Evolutionary conservation across 2,113 vertebrate genomes (phyloP), one percentile per base, ranked within the genome.

Genomic region (Microcebus ravelobensis): DNA sequence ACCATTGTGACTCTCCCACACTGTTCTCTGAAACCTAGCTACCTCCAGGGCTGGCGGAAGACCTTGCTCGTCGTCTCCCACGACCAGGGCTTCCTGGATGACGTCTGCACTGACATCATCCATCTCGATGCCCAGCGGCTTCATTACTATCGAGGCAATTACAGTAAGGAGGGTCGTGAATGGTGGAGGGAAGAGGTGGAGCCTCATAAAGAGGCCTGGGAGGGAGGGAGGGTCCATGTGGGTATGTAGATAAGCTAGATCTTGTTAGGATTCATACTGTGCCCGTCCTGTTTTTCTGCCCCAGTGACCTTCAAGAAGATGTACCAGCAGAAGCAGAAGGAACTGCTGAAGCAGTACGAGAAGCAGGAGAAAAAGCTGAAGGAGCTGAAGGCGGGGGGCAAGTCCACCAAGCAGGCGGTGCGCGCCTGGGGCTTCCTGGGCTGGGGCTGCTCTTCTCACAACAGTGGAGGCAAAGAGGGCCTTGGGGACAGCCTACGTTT

Each of bases 261-360:
- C 21, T 74, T 73, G 11, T 31, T 42, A 73, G 81, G 71, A 39
- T 39, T 76, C 76, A 13, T 34, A 12, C 5, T 2, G 11, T 61
- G 25, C 59, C 25, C 5, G 0, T 6, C 55, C 8, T n/a, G 20
- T 74, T 1, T 13, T 87, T 27, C 55, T 93, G 34, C 87, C 3
- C 2, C 92, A 99, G 99, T 99, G 98, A 99, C 99, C 23, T 99
- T 99, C 97, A 99, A 99, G 98, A 99, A 99, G 98, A 99, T 99
- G 99, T 99, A 99, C 52, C 98, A 99, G 84, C 99, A 99, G 96
- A 99, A 99, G 97, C 99, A 99, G 98, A 99, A 99, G 45, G 99
- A 99, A 65, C 97, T 99, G 67, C 98, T 99, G 96, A 99, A 99
- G 83, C 99, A 99, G 94, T 99, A 99, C 0, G 99, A 99, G 90